A percentile compares a stretch with the other conserved stretches of the same genome.
Evolutionary conservation across 1,140 invertebrate genomes (phyloP).

Genomic region (Drosophila sp.): DNA sequence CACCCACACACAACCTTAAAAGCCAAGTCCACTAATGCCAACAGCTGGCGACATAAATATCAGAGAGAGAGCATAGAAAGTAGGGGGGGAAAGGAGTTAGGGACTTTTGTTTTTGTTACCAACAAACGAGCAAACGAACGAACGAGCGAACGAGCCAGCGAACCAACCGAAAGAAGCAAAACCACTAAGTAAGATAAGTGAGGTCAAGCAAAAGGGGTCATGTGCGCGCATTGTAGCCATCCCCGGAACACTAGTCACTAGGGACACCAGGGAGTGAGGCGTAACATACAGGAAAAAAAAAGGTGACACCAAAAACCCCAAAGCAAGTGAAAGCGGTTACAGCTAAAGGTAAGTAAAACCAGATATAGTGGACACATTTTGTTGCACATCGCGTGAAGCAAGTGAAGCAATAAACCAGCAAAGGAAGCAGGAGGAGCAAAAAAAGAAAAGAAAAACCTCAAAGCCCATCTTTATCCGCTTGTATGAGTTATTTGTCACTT

Average conservation of each 20-base stretch:
- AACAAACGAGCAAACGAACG: slow-evolving; percentile 3
- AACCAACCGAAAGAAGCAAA: slow-evolving; percentile 45
- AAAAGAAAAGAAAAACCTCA: too few relatives aligned
- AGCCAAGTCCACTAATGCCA: slow-evolving; percentile 78
- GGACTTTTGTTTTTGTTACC: slow-evolving; percentile 8
- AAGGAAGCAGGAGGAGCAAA: not conserved
- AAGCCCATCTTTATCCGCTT: too few relatives aligned
- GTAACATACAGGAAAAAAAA: slow-evolving; percentile 21
- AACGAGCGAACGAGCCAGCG: slow-evolving; percentile 7
- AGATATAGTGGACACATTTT: slow-evolving; percentile 6
- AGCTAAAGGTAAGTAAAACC: slow-evolving; percentile 8
- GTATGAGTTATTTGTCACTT: too few relatives aligned
- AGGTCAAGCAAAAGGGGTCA: slow-evolving; percentile 81
- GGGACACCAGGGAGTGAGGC: slow-evolving; percentile 33
- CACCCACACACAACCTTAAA: slow-evolving; percentile 71
- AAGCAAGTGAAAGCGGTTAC: slow-evolving; percentile 7
- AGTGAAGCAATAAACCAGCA: not conserved
- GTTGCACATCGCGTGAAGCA: not conserved
- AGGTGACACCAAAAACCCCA: slow-evolving; percentile 5
- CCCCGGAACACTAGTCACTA: slow-evolving; percentile 25
- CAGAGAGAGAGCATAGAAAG: slow-evolving; percentile 19
- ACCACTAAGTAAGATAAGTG: slow-evolving; percentile 81
- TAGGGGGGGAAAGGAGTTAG: not conserved
- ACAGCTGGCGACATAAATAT: slow-evolving; percentile 80
- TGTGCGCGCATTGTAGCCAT: slow-evolving; percentile 77